These are phyloP conservation scores for Diadegma fenestrale DNA, from an alignment of 2,888 invertebrate genomes.

Conservation along the genomic window DNA sequence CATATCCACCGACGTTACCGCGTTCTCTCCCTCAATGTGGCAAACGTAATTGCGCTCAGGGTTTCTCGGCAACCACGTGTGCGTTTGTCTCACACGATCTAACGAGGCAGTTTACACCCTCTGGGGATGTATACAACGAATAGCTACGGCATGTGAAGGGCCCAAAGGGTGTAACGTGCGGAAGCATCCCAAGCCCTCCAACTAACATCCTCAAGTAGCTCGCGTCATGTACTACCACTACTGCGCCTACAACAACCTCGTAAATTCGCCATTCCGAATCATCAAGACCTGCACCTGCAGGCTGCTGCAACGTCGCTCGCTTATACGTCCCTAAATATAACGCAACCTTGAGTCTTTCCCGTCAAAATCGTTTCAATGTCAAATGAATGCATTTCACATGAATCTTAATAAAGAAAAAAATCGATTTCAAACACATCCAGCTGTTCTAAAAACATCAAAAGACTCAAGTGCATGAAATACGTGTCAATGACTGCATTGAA, in stretches of 20 bases:
- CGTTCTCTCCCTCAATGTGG: slow-evolving; percentile 38
- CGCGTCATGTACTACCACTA: slow-evolving; percentile 25
- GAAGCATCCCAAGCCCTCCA: slow-evolving; percentile 17
- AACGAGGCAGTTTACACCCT: slow-evolving; percentile 66
- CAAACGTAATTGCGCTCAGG: slow-evolving; percentile 62
- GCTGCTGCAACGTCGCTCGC: neutral
- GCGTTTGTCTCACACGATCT: slow-evolving; percentile 61
- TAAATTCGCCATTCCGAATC: slow-evolving; percentile 50
- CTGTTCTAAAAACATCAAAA: neutral
- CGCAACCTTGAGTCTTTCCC: neutral
- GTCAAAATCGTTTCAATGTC: neutral
- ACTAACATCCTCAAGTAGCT: slow-evolving; percentile 26
- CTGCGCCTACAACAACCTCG: slow-evolving; percentile 30
- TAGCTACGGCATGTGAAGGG: slow-evolving; percentile 37
- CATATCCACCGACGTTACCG: slow-evolving; percentile 24
- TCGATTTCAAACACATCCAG: neutral
- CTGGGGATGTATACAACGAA: slow-evolving; percentile 51
- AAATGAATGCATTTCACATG: no score
- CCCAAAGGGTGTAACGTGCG: slow-evolving; percentile 45
- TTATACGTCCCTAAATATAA: neutral
- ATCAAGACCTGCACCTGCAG: slow-evolving; percentile 2
- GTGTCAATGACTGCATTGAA: neutral
- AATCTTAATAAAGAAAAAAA: neutral
- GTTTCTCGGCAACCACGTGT: slow-evolving; percentile 61
- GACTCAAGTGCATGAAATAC: neutral